A percentile compares a stretch with the other conserved stretches of the same genome.
These are phyloP conservation scores for Actinemys pallida DNA, from an alignment of 2,113 vertebrate genomes.

Conservation along the genomic window DNA sequence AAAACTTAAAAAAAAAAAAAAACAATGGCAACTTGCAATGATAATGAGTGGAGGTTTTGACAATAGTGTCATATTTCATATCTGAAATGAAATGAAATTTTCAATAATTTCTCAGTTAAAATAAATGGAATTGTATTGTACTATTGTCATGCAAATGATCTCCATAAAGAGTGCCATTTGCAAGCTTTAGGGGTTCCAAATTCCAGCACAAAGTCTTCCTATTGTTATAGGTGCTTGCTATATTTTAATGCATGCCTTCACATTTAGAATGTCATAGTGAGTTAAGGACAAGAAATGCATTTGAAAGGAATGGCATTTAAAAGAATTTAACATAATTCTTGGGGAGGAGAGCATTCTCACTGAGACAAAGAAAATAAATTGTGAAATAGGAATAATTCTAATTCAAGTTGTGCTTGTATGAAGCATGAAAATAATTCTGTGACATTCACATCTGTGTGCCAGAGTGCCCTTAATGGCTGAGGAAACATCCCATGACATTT, in stretches of 20 bases:
- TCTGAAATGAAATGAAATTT: constrained; percentile 16
- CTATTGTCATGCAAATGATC: constrained; percentile 17
- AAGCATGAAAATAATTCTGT: neutral
- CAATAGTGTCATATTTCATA: neutral
- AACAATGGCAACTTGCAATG: neutral
- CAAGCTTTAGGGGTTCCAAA: neutral
- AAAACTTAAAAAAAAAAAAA: neutral
- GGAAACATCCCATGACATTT: neutral
- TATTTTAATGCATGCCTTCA: neutral
- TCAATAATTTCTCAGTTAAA: constrained; percentile 19
- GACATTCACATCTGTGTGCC: neutral
- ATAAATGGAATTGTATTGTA: neutral
- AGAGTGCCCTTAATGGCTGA: neutral
- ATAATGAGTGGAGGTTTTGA: constrained; percentile 19
- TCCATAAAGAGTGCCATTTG: constrained; percentile 1
- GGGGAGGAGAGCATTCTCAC: neutral
- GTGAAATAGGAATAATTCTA: neutral
- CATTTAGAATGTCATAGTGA: neutral
- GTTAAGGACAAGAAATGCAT: neutral
- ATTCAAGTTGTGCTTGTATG: neutral
- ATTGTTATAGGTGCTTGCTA: neutral
- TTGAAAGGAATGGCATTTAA: neutral
- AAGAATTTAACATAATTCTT: neutral
- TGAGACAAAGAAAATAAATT: neutral
- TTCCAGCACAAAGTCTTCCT: neutral